Evolutionary conservation across 2,888 invertebrate species (phyloP), one percentile per base, ranked within the genome.

Genomic region (Phengaris alcon): DNA sequence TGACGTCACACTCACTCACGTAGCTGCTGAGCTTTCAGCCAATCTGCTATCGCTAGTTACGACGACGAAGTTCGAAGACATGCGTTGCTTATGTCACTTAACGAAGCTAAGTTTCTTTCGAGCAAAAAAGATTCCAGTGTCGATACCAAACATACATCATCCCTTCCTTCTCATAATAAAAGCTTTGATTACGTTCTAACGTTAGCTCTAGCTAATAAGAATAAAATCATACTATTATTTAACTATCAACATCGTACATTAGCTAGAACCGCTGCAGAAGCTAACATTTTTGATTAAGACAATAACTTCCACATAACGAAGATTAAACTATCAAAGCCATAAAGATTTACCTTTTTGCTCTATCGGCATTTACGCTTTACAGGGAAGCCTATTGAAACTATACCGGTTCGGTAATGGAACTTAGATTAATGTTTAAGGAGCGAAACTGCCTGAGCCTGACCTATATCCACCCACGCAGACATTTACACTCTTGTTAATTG

Each of bases 361-460:
- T 64, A 64, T 64, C 64, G 6, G 72, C 54, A 54, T 72, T 72
- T 72, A 72, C 52, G 54, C 35, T 52, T 52, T 52, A 52, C 64
- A 69, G 72, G 52, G 72, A 52, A 52, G 52, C 54, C 72, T 52
- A 52, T 72, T 72, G 51, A 72, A 54, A 55, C 9, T 54, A 54
- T 68, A 74, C 68, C 74, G 44, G 68, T 44, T 44, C 13, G 46
- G 22, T 74, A 74, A 74, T 74, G 74, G 74, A 74, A 68, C 52
- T 52, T 13, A 74, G 74, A 74, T 74, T 68, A 74, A 74, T 74
- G 74, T 52, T 68, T 15, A 68, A 74, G 74, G 68, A 74, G 68
- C 68, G 74, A 64, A 68, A 68, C 68, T 64, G 74, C 15, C 68
- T 15, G 73, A 48, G 73, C 46, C 59, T 68, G 74, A 74, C 74